Evolutionary conservation across 2,797 vertebrate genomes (phyloP).

Genomic region (Fringilla coelebs): DNA sequence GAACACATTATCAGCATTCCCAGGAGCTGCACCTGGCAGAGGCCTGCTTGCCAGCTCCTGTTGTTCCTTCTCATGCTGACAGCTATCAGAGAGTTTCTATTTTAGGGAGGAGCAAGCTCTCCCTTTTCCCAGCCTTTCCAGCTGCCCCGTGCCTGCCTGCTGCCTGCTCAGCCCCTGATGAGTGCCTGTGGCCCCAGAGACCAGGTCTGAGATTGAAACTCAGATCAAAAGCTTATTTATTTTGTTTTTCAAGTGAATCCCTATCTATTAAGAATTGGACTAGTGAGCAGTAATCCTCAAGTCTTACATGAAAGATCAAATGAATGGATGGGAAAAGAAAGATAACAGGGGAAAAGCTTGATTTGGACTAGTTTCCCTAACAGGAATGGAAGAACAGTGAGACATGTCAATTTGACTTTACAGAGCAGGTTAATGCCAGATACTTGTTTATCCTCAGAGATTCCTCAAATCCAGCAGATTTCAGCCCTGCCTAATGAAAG

Average conservation of each 20-base stretch:
- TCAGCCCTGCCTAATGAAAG: conserved; percentile 43
- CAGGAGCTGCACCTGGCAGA: conserved; percentile 14
- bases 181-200: background rate
- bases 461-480: conserved; percentile 42
- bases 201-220: background rate
- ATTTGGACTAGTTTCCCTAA: conserved; percentile 13
- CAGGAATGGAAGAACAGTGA: conserved; percentile 15
- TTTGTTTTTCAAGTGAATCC: background rate
- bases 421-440: conserved; percentile 39
- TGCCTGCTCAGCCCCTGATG: background rate
- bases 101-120: background rate
- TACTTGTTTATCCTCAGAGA: conserved; percentile 56
- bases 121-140: background rate
- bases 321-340: background rate
- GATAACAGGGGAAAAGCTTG: background rate
- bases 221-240: background rate
- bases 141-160: background rate
- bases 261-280: background rate
- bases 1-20: background rate
- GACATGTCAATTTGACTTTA: conserved; percentile 33
- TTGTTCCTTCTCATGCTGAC: background rate
- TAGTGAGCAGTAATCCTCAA: background rate
- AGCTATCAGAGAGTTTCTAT: background rate
- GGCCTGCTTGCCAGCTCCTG: background rate
- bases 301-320: background rate